Evolutionary conservation across 2,113 vertebrate species (phyloP).

Genomic region (Otis tarda): DNA sequence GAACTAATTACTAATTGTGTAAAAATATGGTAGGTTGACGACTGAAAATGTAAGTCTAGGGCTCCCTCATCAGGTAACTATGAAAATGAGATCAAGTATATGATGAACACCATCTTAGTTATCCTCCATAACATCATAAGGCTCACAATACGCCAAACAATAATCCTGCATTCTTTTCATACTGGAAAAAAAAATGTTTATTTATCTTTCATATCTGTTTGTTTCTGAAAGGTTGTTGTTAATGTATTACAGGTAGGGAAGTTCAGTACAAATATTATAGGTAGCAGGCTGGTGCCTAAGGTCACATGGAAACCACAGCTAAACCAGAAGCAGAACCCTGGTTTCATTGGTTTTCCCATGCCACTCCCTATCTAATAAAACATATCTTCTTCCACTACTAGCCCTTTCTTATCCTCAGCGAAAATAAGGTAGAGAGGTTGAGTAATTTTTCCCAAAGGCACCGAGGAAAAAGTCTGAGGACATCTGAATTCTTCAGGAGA

Average conservation of each 20-base stretch:
- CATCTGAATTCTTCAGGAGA: background rate
- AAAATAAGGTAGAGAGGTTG: background rate
- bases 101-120: background rate
- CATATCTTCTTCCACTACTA: background rate
- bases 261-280: background rate
- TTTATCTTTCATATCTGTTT: background rate
- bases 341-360: background rate
- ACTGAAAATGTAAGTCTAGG: constrained; percentile 8
- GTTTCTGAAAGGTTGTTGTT: background rate
- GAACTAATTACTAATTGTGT: background rate
- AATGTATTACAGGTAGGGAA: background rate
- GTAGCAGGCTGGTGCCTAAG: background rate
- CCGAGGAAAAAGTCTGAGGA: background rate
- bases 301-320: background rate
- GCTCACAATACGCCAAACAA: background rate
- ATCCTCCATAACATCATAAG: background rate
- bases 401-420: background rate
- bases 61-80: constrained; percentile 53
- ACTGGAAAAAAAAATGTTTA: background rate
- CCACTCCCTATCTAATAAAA: background rate
- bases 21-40: background rate
- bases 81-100: background rate
- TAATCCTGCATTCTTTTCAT: background rate
- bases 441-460: background rate
- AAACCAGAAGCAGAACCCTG: background rate